These are phyloP conservation scores for Mus caroli DNA, from an alignment of 2,797 vertebrate genomes.

Conservation along the genomic window DNA sequence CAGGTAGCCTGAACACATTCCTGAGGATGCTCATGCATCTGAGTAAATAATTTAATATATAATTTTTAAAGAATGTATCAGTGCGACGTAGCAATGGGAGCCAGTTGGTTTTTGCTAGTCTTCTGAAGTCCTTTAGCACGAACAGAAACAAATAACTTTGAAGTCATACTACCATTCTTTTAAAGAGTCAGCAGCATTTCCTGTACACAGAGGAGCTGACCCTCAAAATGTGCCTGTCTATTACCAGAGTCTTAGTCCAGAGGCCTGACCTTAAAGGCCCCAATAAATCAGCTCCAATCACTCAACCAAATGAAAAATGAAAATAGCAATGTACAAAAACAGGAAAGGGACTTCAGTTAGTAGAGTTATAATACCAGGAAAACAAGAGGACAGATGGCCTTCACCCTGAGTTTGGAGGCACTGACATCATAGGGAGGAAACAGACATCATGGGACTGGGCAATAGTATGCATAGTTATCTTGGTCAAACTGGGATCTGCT, in stretches of 20 bases:
- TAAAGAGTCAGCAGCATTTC: neutral
- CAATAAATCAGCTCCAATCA: neutral
- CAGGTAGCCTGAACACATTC: neutral
- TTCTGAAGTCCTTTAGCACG: neutral
- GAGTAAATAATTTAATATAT: neutral
- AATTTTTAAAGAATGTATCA: neutral
- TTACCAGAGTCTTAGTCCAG: neutral
- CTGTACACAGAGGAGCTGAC: neutral
- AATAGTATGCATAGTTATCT: neutral
- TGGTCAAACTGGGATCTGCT: neutral
- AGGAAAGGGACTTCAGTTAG: neutral
- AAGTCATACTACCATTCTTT: neutral
- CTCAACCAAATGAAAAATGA: neutral
- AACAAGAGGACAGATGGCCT: neutral
- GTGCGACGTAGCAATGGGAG: neutral
- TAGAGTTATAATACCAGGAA: constrained; percentile 3
- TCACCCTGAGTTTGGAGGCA: neutral
- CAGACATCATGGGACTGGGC: neutral
- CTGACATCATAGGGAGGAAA: neutral
- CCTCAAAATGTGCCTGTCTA: neutral
- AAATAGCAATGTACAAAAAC: neutral
- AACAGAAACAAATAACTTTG: neutral
- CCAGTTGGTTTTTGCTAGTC: neutral
- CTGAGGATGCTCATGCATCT: too few relatives aligned
- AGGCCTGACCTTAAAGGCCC: neutral